phyloP scores from a whole-genome alignment of 2,113 vertebrate genomes.

The Pomatostomus ruficeps region DNA sequence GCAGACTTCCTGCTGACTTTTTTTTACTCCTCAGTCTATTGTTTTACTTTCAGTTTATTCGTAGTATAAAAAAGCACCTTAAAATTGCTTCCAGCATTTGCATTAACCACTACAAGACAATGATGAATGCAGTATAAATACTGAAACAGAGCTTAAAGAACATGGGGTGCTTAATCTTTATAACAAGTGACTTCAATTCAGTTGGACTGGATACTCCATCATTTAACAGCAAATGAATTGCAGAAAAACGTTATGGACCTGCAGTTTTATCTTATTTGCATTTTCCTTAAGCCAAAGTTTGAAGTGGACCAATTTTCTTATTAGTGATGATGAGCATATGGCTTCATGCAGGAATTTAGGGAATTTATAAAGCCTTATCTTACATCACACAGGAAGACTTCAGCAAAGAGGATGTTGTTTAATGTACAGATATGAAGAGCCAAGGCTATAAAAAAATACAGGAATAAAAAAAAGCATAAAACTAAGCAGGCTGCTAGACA shows the following conservation, averaged over 20 bases:
- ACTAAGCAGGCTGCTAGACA: background rate
- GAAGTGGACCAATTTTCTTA: background rate
- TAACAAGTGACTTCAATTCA: background rate
- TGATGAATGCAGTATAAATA: slow-evolving; percentile 40
- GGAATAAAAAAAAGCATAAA: background rate
- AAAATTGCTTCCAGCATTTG: slow-evolving; percentile 27
- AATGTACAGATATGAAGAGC: background rate
- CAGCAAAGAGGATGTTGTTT: background rate
- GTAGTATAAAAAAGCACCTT: background rate
- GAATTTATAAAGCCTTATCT: background rate
- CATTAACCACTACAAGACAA: background rate
- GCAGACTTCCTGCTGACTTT: background rate
- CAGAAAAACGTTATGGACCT: background rate
- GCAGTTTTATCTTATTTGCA: background rate
- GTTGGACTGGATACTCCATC: background rate
- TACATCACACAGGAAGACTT: background rate
- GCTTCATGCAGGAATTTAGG: background rate
- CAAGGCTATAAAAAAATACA: background rate
- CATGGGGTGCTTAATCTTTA: slow-evolving; percentile 21
- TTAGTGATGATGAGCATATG: background rate
- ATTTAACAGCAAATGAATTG: background rate
- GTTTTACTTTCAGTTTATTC: background rate
- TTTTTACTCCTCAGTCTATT: background rate
- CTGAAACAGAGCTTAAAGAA: background rate
- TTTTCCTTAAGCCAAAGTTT: background rate